Percentiles rank a stretch among this genome's conserved stretches.
Evolutionary conservation across 2,113 vertebrate species (phyloP).

Genomic region (Hippocampus guttulatus): DNA sequence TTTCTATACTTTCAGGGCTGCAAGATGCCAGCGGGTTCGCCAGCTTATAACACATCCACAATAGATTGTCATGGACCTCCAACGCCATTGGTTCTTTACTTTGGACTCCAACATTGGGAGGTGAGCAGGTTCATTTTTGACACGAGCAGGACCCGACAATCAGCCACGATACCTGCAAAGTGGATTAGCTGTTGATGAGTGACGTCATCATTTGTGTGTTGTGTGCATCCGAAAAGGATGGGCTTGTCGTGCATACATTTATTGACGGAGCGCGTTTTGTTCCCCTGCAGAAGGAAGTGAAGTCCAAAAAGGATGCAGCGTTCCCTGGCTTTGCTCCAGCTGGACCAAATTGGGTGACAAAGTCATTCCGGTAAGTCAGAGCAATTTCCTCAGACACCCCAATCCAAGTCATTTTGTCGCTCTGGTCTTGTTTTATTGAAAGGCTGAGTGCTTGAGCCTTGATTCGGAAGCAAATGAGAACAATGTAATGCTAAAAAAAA

Average conservation of each 20-base stretch:
- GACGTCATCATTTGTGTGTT: background rate
- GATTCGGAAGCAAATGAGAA: slow-evolving; percentile 5
- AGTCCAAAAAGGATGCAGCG: background rate
- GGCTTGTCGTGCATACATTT: background rate
- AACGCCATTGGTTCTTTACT: background rate
- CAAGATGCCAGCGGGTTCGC: background rate
- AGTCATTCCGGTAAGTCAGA: slow-evolving; percentile 43
- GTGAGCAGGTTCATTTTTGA: no score
- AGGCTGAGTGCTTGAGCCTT: background rate
- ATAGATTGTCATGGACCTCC: no score
- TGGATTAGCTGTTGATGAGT: background rate
- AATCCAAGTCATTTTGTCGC: slow-evolving; percentile 1
- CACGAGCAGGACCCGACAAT: no score
- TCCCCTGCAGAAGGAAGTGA: background rate
- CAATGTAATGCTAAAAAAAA: background rate
- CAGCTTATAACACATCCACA: background rate
- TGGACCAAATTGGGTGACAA: slow-evolving; percentile 21
- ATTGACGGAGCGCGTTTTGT: background rate
- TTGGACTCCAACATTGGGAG: background rate
- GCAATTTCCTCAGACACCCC: slow-evolving; percentile 21
- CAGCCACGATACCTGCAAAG: no score
- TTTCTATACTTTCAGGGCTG: slow-evolving; percentile 7
- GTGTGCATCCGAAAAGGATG: background rate
- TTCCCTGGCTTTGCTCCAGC: slow-evolving; percentile 32
- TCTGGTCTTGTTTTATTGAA: slow-evolving; percentile 9